Conservation (phyloP, 2,113 vertebrate genomes). For the Cheilinus undulatus region DNA sequence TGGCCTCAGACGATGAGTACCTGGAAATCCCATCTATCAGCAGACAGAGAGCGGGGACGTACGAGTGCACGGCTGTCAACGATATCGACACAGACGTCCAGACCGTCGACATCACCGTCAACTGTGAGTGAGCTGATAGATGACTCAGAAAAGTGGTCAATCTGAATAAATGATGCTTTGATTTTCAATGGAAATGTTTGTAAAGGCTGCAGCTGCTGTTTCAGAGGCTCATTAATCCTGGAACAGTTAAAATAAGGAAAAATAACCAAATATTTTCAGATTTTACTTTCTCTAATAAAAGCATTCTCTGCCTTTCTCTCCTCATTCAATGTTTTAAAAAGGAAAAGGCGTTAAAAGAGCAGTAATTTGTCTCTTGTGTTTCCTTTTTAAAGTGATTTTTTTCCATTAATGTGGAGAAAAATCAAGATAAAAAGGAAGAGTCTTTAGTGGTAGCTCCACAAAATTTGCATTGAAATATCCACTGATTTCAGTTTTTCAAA, state of each 20-base stretch:
- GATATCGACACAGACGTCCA: constrained; percentile 91
- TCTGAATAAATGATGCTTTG: no score
- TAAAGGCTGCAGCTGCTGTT: neutral
- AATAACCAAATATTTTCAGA: neutral
- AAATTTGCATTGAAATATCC: no score
- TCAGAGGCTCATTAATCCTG: neutral
- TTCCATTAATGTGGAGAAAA: neutral
- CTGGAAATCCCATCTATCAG: constrained; percentile 94
- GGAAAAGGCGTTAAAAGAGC: no score
- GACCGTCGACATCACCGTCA: constrained; percentile 93
- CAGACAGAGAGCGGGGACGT: constrained; percentile 91
- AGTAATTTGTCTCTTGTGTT: no score
- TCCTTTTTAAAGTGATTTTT: no score
- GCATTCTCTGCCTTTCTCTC: no score
- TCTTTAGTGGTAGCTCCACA: no score
- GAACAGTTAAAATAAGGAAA: neutral
- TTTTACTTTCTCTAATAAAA: neutral
- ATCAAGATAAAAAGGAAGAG: neutral
- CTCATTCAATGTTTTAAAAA: no score
- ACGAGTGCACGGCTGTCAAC: constrained; percentile 94
- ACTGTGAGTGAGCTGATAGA: constrained; percentile 88
- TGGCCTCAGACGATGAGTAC: constrained; percentile 92
- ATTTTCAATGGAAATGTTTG: neutral
- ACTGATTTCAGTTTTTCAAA: neutral
- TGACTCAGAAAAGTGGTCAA: neutral